These are phyloP conservation scores for Drosophila erecta DNA, from an alignment of 1,140 invertebrate species.

Conservation along the genomic window DNA sequence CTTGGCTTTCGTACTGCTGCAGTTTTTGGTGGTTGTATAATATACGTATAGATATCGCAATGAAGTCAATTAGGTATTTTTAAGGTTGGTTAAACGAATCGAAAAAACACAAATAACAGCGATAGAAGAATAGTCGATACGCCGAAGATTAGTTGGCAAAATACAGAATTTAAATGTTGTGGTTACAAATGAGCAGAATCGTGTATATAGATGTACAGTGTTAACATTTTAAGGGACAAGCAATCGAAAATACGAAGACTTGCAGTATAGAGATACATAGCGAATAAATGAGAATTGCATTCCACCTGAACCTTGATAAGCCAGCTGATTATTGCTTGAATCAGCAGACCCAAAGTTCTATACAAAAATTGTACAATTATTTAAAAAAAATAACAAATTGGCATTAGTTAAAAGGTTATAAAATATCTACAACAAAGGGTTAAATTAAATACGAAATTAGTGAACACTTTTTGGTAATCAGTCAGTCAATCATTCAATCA, in stretches of 20 bases:
- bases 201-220: slow-evolving; percentile 25
- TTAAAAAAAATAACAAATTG: slow-evolving; percentile 37
- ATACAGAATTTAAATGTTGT: slow-evolving; percentile 13
- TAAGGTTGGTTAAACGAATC: slow-evolving; percentile 25
- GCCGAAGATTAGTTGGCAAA: slow-evolving; percentile 50
- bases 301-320: slow-evolving; percentile 18
- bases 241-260: slow-evolving; percentile 16
- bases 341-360: not conserved
- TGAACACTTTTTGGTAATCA: slow-evolving; percentile 45
- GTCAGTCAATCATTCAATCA: slow-evolving; percentile 66
- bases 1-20: slow-evolving; percentile 72
- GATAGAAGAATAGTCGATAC: slow-evolving; percentile 23
- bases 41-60: slow-evolving; percentile 46
- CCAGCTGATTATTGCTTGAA: not conserved
- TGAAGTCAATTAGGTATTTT: slow-evolving; percentile 32
- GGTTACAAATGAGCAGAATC: slow-evolving; percentile 7
- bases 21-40: slow-evolving; percentile 40
- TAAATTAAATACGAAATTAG: slow-evolving; percentile 9
- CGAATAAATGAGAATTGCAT: slow-evolving; percentile 1
- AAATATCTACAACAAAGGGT: slow-evolving; percentile 6
- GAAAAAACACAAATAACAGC: slow-evolving; percentile 37
- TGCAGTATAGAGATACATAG: slow-evolving; percentile 14
- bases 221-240: slow-evolving; percentile 21
- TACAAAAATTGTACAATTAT: not conserved
- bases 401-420: slow-evolving; percentile 22